phyloP scores from a whole-genome alignment of 2,888 invertebrate species.

The Lepidochrysops patricia region DNA sequence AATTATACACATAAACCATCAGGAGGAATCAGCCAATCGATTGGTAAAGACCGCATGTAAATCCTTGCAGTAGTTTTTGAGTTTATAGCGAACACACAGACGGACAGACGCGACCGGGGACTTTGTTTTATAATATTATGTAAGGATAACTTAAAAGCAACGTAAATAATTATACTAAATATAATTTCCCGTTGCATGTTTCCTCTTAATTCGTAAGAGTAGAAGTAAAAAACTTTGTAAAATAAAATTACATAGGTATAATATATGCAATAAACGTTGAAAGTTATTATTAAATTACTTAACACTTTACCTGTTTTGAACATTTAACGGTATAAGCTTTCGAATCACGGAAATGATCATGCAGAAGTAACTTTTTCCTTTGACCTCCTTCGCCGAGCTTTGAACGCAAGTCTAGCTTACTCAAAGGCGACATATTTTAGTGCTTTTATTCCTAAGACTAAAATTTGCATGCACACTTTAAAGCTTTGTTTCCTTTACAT shows the following conservation, averaged over 20 bases:
- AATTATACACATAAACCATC: too few species aligned
- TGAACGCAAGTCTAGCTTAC: constrained; percentile 4
- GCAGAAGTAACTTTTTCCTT: constrained; percentile 2
- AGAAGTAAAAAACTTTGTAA: too few species aligned
- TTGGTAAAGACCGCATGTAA: too few species aligned
- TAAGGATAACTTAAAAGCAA: too few species aligned
- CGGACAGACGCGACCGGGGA: too few species aligned
- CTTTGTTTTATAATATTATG: too few species aligned
- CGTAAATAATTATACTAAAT: too few species aligned
- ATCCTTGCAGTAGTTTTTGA: too few species aligned
- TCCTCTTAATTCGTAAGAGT: too few species aligned
- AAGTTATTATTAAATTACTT: background rate
- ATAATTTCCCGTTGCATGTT: too few species aligned
- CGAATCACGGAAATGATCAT: background rate
- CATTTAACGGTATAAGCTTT: background rate
- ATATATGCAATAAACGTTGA: background rate
- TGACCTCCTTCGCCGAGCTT: constrained; percentile 7
- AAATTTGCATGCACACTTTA: background rate
- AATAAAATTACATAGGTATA: background rate
- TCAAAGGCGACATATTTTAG: constrained; percentile 7
- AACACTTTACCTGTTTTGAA: background rate
- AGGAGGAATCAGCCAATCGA: too few species aligned
- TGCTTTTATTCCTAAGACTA: background rate
- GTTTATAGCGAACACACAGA: too few species aligned
- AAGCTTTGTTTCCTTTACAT: background rate